Conservation (phyloP, 2,113 vertebrate genomes). For the Cranoglanis bouderius region DNA sequence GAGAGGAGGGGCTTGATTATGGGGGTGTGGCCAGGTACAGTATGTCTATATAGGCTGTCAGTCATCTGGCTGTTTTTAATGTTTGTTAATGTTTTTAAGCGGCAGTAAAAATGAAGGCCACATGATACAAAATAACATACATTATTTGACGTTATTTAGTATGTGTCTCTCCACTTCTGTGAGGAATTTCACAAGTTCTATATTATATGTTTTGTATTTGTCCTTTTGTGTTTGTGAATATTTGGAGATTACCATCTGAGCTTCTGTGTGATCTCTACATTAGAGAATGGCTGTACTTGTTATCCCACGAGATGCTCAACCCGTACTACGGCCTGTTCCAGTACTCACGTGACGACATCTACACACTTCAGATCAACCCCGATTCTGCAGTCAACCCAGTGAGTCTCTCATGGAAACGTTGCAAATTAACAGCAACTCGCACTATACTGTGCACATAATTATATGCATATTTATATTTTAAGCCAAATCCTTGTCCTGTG, state of each 20-base stretch:
- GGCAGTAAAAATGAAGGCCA: neutral
- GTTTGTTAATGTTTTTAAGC: neutral
- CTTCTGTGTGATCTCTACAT: slow-evolving; percentile 19
- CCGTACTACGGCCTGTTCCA: slow-evolving; percentile 98
- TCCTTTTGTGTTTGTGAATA: slow-evolving; percentile 2
- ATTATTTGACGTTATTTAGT: no score
- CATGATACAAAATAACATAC: no score
- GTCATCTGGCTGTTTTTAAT: neutral
- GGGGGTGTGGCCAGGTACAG: slow-evolving; percentile 96
- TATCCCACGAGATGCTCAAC: slow-evolving; percentile 99
- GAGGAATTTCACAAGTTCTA: neutral
- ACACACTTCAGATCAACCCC: slow-evolving; percentile 96
- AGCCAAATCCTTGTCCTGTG: neutral
- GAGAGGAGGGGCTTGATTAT: slow-evolving; percentile 97
- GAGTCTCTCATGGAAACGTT: slow-evolving; percentile 45
- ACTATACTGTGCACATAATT: neutral
- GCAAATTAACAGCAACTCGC: neutral
- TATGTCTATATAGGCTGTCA: neutral
- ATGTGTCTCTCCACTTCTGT: neutral
- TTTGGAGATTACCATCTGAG: neutral
- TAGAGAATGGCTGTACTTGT: slow-evolving; percentile 97
- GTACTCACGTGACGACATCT: slow-evolving; percentile 97
- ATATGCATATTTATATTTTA: neutral
- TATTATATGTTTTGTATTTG: neutral
- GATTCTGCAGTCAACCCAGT: slow-evolving; percentile 98